Evolutionary conservation across 2,888 invertebrate species (phyloP).

Genomic region (Leucophenga maculata): DNA sequence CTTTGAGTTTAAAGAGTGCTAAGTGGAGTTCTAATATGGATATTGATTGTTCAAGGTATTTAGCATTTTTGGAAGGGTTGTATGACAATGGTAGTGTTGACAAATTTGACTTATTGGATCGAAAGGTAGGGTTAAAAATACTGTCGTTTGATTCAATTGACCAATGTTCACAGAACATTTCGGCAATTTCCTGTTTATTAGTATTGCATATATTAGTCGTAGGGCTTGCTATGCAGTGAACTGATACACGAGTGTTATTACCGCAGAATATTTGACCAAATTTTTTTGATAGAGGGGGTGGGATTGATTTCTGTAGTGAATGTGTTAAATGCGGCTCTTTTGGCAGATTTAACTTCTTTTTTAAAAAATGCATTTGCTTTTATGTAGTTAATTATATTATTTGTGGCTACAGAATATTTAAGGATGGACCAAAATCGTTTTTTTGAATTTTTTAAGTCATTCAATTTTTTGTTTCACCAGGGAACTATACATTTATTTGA

Average conservation of each 20-base stretch:
- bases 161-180: too few species aligned
- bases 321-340: conserved; percentile 5
- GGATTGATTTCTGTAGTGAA: conserved; percentile 8
- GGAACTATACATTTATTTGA: background rate
- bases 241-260: background rate
- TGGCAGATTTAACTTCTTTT: conserved; percentile 17
- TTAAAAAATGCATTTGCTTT: conserved; percentile 27
- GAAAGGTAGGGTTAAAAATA: too few species aligned
- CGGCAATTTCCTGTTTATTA: too few species aligned
- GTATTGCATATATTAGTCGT: background rate
- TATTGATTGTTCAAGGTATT: too few species aligned
- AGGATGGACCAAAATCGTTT: background rate
- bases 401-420: too few species aligned
- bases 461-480: conserved; percentile 13
- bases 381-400: conserved; percentile 21
- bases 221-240: conserved; percentile 19
- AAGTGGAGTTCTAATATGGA: too few species aligned
- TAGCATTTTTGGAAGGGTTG: too few species aligned
- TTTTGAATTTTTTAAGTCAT: too few species aligned
- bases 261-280: conserved; percentile 29
- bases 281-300: background rate
- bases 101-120: too few species aligned
- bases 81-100: too few species aligned
- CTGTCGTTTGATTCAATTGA: too few species aligned
- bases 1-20: too few species aligned